Evolutionary conservation across 1,140 invertebrate genomes (phyloP), one percentile per base, ranked within the genome.

Genomic region (Monomorium pharaonis): DNA sequence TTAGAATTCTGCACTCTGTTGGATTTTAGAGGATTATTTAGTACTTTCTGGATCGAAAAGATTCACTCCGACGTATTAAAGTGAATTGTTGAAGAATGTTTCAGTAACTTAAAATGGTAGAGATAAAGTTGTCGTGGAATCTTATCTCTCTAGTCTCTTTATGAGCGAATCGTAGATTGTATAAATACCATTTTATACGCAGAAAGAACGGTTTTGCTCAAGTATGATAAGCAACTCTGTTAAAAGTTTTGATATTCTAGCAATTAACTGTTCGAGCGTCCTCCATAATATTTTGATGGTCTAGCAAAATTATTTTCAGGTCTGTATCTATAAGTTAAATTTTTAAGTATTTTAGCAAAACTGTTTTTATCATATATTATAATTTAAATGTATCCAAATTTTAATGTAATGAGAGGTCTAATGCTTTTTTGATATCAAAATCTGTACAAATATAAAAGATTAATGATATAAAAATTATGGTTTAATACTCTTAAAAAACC

Each of bases 11-110:
- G 24, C 2, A 42, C 24, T 49, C 42, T 70, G 14, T 54, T 9
- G n/a, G n/a, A 30, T 27, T 83, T 70, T 83, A 24, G 30, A 72
- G 16, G 24, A 83, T 58, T 58, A 83, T 42, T 58, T 30, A 58
- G 7, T 7, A 16, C 37, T 72, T 54, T 33, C 18, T 16, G 33
- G 58, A 27, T 81, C 7, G 37, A 70, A 21, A 16, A 37, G 75
- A 44, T 58, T 30, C 18, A 42, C 14, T 18, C 24, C 2, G 21
- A 18, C 14, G 24, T 14, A 51, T 44, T 70, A 30, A 72, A 81
- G 14, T 58, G 37, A 81, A 44, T 30, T 51, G 21, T 56, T 44
- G 24, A 74, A 44, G 65, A 69, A 54, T 42, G 3, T 33, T 70
- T 12, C 21, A 30, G 37, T 10, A 3, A n/a, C 12, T 81, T 58